Conservation (phyloP, 1,140 invertebrate genomes). For the Scaptodrosophila lebanonensis region DNA sequence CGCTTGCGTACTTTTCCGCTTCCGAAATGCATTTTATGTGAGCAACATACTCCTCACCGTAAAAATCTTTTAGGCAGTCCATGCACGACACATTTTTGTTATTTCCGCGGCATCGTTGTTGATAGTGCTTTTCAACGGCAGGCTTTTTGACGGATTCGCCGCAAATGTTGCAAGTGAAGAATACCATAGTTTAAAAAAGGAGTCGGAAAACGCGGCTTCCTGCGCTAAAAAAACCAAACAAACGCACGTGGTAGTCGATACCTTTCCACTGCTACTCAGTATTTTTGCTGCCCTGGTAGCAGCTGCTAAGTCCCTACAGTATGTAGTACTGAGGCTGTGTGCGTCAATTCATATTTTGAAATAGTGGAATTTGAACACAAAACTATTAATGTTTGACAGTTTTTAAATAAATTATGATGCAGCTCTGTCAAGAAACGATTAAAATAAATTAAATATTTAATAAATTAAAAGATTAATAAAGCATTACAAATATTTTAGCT, state of each 20-base stretch:
- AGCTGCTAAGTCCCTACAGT: no score
- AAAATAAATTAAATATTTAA: no score
- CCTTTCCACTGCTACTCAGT: no score
- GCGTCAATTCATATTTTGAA: no score
- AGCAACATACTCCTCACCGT: constrained; percentile 86
- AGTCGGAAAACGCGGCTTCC: background rate
- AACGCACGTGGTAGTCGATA: constrained; percentile 37
- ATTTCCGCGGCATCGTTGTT: constrained; percentile 81
- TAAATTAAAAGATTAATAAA: no score
- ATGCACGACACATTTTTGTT: constrained; percentile 86
- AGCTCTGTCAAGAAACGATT: no score
- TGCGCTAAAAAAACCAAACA: background rate
- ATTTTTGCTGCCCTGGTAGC: no score
- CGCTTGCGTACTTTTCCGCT: constrained; percentile 89
- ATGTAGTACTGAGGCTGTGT: no score
- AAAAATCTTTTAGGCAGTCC: constrained; percentile 92
- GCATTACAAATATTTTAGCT: no score
- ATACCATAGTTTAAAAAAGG: constrained; percentile 84
- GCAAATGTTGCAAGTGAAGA: constrained; percentile 94
- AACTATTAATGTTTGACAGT: no score
- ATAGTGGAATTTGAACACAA: no score
- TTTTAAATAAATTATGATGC: no score
- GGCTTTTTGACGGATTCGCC: constrained; percentile 93
- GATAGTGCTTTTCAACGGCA: constrained; percentile 94
- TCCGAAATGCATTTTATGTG: constrained; percentile 96